Evolutionary conservation across 1,140 invertebrate genomes (phyloP), one percentile per base, ranked within the genome.

Genomic region (Drosophila sulfurigaster): DNA sequence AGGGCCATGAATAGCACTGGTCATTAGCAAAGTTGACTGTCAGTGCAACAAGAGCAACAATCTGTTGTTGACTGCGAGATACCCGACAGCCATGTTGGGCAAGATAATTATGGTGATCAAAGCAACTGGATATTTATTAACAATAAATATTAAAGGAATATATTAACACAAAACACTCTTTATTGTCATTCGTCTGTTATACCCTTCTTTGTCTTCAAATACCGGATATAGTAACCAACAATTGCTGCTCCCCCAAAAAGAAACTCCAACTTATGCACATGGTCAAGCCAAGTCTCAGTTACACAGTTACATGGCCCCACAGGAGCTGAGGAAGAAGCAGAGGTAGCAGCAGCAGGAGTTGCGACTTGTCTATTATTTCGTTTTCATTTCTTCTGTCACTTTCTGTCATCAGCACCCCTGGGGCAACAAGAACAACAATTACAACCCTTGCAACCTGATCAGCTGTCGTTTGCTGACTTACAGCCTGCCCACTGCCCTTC

Each of bases 391-490:
- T 70, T 63, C 52, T 75, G 67, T 71, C 58, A 75, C 45, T 59
- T 65, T 71, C 43, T 48, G 58, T 62, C 67, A 70, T 25, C 60
- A 49, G 35, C 62, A 66, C 51, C 69, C 62, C 52, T 16, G 15
- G 43, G 43, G 59, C 28, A 51, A 62, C 67, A 63, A 43, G 30
- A 54, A 45, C 41, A 45, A 62, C 57, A 74, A 68, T 58, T 60
- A 73, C 81, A 85, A 75, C 80, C 82, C 82, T 73, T 87, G 82
- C 82, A 86, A 86, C 82, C 68, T 81, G 82, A 86, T 86, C 82
- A 86, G 82, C 82, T 79, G 72, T 78, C 76, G 66, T 35, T 62
- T 49, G 54, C 48, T 86, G 79, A 85, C 81, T 85, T 81, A 75
- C 82, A 86, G 82, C 70, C 82, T 86, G 82, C 70, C 70, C 78